Conservation (phyloP, 2,797 vertebrate species). For the Clarias laeviceps region DNA sequence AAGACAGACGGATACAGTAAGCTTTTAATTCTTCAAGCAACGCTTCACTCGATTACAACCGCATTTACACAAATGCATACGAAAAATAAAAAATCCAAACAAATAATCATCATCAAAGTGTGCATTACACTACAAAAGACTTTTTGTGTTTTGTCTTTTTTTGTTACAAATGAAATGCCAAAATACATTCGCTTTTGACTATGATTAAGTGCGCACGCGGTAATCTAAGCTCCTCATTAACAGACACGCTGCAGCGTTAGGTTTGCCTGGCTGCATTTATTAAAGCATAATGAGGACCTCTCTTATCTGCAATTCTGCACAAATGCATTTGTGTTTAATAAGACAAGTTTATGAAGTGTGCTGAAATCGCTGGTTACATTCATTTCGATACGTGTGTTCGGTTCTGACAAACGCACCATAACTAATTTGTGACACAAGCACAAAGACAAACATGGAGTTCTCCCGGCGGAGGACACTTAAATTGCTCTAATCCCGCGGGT, state of each 20-base stretch:
- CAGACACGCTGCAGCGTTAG: constrained; percentile 55
- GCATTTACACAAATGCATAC: constrained; percentile 26
- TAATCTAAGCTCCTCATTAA: constrained; percentile 58
- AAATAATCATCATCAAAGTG: constrained; percentile 12
- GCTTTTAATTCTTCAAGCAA: constrained; percentile 39
- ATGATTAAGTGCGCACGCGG: constrained; percentile 48
- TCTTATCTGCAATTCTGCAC: constrained; percentile 52
- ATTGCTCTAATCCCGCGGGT: constrained; percentile 41
- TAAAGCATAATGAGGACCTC: constrained; percentile 51
- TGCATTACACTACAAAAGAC: constrained; percentile 37
- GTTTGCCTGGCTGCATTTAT: constrained; percentile 59
- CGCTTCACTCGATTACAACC: constrained; percentile 26
- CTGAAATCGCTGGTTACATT: constrained; percentile 42
- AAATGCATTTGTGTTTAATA: constrained; percentile 50
- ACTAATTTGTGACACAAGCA: constrained; percentile 42
- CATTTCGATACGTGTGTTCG: constrained; percentile 34
- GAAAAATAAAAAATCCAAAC: constrained; percentile 26
- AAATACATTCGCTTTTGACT: constrained; percentile 47
- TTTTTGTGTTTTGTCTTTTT: constrained; percentile 1
- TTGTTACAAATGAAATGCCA: constrained; percentile 44
- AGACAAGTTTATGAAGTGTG: constrained; percentile 52
- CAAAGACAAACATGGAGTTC: constrained; percentile 41
- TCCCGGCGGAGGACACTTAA: constrained; percentile 34
- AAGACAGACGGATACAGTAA: constrained; percentile 15
- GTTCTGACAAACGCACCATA: constrained; percentile 40